phyloP scores from a whole-genome alignment of 1,140 invertebrate species.

The Eulimnadia texana region DNA sequence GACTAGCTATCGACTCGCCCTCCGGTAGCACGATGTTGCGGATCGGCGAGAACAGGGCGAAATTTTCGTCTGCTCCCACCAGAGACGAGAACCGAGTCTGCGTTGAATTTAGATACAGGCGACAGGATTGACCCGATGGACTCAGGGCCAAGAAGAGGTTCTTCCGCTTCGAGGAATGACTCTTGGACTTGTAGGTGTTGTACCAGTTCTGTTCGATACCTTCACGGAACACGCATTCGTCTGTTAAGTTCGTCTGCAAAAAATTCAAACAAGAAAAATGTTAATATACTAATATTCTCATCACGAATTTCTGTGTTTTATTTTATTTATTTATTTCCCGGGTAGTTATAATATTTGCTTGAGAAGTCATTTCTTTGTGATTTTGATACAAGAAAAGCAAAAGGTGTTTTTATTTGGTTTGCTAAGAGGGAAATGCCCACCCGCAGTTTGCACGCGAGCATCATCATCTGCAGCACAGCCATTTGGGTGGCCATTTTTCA shows the following conservation, averaged over 20 bases:
- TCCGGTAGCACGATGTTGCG: constrained; percentile 13
- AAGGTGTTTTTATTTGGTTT: background rate
- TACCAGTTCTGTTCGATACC: constrained; percentile 66
- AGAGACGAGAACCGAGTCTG: background rate
- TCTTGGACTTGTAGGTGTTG: constrained; percentile 64
- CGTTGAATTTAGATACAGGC: constrained; percentile 45
- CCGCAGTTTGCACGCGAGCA: background rate
- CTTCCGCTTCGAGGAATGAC: constrained; percentile 50
- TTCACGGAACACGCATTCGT: constrained; percentile 74
- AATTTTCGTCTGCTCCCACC: constrained; percentile 12
- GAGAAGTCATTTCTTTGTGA: background rate
- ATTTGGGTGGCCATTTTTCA: background rate
- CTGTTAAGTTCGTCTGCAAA: constrained; percentile 62
- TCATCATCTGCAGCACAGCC: background rate
- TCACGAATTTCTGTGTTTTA: background rate
- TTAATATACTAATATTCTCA: background rate
- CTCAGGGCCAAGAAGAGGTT: constrained; percentile 61
- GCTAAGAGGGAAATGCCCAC: background rate
- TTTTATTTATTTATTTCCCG: background rate
- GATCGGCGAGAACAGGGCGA: constrained; percentile 13
- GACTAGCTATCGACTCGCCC: constrained; percentile 14
- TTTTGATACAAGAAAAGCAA: background rate
- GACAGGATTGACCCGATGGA: constrained; percentile 44
- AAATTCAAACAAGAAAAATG: constrained; percentile 28
- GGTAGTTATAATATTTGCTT: too few relatives aligned